These are phyloP conservation scores for Myotis myotis DNA, from an alignment of 2,797 vertebrate species.

Conservation along the genomic window DNA sequence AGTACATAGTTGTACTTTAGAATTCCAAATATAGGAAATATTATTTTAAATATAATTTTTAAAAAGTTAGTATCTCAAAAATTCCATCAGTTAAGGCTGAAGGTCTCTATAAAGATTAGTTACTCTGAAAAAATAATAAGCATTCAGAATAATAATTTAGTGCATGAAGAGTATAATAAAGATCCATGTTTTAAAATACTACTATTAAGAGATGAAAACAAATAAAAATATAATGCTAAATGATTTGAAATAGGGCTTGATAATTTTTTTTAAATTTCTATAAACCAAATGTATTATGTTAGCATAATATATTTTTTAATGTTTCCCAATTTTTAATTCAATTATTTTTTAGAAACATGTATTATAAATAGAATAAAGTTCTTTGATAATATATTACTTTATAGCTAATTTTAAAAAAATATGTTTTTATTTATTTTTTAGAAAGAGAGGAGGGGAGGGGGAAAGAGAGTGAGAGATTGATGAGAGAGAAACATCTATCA, in stretches of 20 bases:
- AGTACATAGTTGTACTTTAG: background rate
- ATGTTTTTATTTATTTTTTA: too few relatives aligned
- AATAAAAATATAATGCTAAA: background rate
- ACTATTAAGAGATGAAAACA: background rate
- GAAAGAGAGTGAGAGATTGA: background rate
- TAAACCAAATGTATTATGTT: background rate
- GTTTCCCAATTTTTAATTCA: background rate
- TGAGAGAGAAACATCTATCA: background rate
- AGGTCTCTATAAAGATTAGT: background rate
- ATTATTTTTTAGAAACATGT: background rate
- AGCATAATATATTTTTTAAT: background rate
- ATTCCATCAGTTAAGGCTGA: background rate
- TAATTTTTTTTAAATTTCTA: background rate
- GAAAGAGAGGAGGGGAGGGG: background rate
- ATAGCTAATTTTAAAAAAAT: background rate
- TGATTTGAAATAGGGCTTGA: background rate
- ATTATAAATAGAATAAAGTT: background rate
- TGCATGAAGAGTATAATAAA: slow-evolving; percentile 10
- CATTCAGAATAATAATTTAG: background rate
- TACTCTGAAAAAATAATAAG: background rate
- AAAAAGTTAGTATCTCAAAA: background rate
- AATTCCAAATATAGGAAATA: background rate
- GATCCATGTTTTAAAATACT: background rate
- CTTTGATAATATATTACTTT: background rate
- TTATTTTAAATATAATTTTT: background rate